Conservation (phyloP, 2,888 invertebrate species). For the Epiblema foenella region DNA sequence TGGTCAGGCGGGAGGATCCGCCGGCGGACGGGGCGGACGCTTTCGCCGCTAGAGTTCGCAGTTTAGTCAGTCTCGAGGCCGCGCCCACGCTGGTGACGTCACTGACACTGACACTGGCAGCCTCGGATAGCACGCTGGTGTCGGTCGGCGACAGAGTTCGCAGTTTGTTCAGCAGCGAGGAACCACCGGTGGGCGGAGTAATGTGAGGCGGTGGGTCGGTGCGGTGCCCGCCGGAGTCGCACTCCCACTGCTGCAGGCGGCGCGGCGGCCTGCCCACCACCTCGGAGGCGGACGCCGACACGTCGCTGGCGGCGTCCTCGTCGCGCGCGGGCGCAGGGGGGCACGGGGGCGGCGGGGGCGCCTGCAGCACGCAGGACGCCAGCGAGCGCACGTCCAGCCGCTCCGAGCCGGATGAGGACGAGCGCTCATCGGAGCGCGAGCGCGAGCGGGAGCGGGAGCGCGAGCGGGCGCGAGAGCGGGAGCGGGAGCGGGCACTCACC, state of each 20-base stretch:
- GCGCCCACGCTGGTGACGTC: neutral
- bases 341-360: constrained; percentile 23
- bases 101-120: neutral
- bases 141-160: neutral
- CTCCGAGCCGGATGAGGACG: constrained; percentile 17
- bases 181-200: neutral
- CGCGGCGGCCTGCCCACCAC: constrained; percentile 55
- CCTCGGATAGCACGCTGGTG: neutral
- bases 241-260: constrained; percentile 59
- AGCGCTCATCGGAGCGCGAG: constrained; percentile 14
- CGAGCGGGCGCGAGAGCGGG: constrained; percentile 6
- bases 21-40: neutral
- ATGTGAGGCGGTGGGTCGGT: too few relatives aligned
- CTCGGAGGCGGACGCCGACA: constrained; percentile 66
- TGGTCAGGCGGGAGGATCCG: neutral
- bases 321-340: constrained; percentile 10
- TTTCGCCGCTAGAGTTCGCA: neutral
- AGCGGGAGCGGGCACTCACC: constrained; percentile 59
- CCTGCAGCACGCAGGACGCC: constrained; percentile 16
- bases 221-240: too few relatives aligned
- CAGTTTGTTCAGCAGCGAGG: neutral
- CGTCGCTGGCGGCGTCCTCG: constrained; percentile 52
- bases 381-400: constrained; percentile 45
- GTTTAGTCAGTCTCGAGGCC: neutral
- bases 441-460: constrained; percentile 17